Evolutionary conservation across 1,140 invertebrate genomes (phyloP).

Genomic region (Scaptomyza pallida): DNA sequence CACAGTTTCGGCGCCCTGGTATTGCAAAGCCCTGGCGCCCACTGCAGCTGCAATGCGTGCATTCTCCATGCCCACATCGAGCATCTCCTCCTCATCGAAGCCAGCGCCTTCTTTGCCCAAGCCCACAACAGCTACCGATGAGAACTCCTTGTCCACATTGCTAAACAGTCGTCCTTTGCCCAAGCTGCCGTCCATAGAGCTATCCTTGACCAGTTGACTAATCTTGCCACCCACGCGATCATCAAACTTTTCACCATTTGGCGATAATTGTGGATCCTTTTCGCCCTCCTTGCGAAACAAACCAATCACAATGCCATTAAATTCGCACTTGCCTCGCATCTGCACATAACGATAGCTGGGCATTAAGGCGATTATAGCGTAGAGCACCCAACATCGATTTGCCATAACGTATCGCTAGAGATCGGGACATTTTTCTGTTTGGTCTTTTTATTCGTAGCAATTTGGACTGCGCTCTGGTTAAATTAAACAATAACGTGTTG

Average conservation of each 20-base stretch:
- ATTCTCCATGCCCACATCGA: constrained; percentile 87
- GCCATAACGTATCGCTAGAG: constrained; percentile 2
- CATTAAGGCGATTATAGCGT: not conserved
- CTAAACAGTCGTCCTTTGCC: constrained; percentile 86
- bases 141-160: constrained; percentile 87
- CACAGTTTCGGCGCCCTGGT: constrained; percentile 86
- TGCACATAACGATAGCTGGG: not conserved
- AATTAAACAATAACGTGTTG: not conserved
- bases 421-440: constrained; percentile 36
- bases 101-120: constrained; percentile 87
- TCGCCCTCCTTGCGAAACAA: constrained; percentile 86
- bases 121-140: constrained; percentile 87
- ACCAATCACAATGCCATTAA: constrained; percentile 51
- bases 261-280: constrained; percentile 81
- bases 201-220: constrained; percentile 56
- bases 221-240: constrained; percentile 68
- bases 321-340: constrained; percentile 42
- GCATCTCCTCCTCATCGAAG: constrained; percentile 87
- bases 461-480: constrained; percentile 1
- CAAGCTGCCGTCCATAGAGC: constrained; percentile 68
- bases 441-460: constrained; percentile 2
- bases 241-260: constrained; percentile 70
- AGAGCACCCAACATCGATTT: constrained; percentile 29
- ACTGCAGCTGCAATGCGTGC: constrained; percentile 84
- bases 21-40: constrained; percentile 85